Conservation (phyloP, 2,113 vertebrate species). For the Nipponia nippon region DNA sequence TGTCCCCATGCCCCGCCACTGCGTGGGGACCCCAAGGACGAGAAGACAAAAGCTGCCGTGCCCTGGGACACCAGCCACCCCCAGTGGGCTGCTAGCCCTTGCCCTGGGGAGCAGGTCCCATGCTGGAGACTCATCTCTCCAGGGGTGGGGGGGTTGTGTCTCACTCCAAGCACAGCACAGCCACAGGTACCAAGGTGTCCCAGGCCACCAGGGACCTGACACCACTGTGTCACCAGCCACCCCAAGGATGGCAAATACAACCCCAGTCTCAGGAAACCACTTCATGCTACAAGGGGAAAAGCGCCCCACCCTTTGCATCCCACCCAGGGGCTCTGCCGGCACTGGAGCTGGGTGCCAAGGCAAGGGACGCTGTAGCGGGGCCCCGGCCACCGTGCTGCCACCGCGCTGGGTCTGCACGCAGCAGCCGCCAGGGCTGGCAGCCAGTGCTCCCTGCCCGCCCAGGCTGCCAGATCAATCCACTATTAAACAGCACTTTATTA, state of each 20-base stretch:
- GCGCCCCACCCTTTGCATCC: rapidly evolving
- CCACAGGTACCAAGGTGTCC: background rate
- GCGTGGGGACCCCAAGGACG: background rate
- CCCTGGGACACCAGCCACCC: background rate
- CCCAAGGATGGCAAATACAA: background rate
- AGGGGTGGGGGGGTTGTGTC: background rate
- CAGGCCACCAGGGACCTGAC: background rate
- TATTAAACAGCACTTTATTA: slow-evolving; percentile 49
- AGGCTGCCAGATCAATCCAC: slow-evolving; percentile 6
- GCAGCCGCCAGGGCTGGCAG: background rate
- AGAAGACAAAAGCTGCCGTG: background rate
- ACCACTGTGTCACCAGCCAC: background rate
- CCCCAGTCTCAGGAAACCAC: background rate
- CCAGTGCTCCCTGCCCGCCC: background rate
- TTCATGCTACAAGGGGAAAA: background rate
- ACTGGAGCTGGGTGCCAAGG: background rate
- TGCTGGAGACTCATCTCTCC: background rate
- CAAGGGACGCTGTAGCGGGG: background rate
- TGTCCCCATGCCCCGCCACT: background rate
- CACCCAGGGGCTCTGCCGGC: background rate
- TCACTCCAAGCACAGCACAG: background rate
- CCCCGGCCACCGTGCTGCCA: background rate
- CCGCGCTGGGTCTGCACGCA: rapidly evolving
- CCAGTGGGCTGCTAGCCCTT: background rate
- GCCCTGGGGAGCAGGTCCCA: no score